Evolutionary conservation across 1,140 invertebrate species (phyloP).

Genomic region (Camponotus floridanus): DNA sequence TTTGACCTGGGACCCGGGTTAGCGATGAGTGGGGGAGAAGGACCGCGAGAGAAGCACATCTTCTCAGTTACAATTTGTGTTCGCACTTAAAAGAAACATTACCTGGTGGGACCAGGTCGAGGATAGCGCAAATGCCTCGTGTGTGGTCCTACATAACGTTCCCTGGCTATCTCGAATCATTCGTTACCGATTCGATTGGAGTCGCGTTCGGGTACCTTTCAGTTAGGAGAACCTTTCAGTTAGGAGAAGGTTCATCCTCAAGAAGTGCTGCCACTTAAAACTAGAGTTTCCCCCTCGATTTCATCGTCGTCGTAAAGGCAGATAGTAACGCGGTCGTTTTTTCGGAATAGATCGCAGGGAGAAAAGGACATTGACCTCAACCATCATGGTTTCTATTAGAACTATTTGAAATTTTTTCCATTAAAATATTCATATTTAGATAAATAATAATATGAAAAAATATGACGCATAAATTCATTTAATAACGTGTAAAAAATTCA

Average conservation of each 20-base stretch:
- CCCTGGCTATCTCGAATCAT: constrained; percentile 83
- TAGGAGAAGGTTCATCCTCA: constrained; percentile 22
- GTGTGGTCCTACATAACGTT: constrained; percentile 82
- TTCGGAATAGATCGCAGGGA: constrained; percentile 45
- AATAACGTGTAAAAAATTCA: neutral
- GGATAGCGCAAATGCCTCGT: constrained; percentile 80
- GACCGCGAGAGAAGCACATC: constrained; percentile 73
- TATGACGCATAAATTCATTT: neutral
- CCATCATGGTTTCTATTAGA: neutral
- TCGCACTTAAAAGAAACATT: constrained; percentile 86
- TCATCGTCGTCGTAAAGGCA: constrained; percentile 42
- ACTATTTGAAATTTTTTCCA: neutral
- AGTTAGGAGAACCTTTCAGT: constrained; percentile 33
- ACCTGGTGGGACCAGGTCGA: constrained; percentile 79
- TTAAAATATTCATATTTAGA: neutral
- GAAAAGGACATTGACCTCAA: constrained; percentile 4
- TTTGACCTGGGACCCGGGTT: constrained; percentile 62
- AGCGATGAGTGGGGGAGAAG: neutral
- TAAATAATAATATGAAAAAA: neutral
- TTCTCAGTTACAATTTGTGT: constrained; percentile 86
- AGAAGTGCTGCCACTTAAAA: constrained; percentile 71
- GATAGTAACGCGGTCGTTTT: constrained; percentile 39
- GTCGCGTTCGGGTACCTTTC: constrained; percentile 55
- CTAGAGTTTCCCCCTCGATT: constrained; percentile 57
- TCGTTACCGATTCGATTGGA: constrained; percentile 85